phyloP scores from a whole-genome alignment of 2,888 invertebrate species.

The Eupithecia abbreviata region DNA sequence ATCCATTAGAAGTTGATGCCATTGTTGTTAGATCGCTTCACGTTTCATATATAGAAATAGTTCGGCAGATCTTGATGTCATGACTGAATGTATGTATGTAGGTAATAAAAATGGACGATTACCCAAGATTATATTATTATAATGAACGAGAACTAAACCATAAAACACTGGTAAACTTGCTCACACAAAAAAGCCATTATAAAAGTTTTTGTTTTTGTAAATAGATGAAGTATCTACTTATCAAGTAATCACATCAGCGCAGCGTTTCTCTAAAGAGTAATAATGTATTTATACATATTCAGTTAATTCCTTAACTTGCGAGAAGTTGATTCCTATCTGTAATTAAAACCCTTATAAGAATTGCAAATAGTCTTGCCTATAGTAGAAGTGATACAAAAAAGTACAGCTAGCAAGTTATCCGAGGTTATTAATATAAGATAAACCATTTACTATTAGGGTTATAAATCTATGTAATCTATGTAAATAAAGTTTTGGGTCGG shows the following conservation, averaged over 20 bases:
- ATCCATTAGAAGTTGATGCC: not conserved
- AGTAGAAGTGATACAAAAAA: conserved; percentile 18
- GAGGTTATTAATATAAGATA: not conserved
- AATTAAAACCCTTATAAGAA: conserved; percentile 30
- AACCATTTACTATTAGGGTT: not conserved
- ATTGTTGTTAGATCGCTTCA: not conserved
- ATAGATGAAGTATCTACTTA: not conserved
- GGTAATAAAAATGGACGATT: not conserved
- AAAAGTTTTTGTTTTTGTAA: not conserved
- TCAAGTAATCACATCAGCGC: not conserved
- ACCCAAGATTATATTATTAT: not conserved
- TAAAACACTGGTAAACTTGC: no score
- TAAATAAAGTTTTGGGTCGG: not conserved
- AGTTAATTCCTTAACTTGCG: conserved; percentile 9
- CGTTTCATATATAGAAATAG: not conserved
- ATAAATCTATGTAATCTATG: not conserved
- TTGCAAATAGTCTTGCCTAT: conserved; percentile 26
- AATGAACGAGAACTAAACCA: no score
- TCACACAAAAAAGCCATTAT: no score
- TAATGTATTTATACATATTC: not conserved
- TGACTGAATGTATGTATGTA: not conserved
- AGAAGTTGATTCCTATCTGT: conserved; percentile 22
- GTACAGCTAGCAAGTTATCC: conserved; percentile 9
- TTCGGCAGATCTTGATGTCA: not conserved
- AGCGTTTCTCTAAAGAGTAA: not conserved